Percentiles rank a stretch among this genome's conserved stretches.
phyloP scores from a whole-genome alignment of 2,888 invertebrate genomes.

The Nebria brevicollis region DNA sequence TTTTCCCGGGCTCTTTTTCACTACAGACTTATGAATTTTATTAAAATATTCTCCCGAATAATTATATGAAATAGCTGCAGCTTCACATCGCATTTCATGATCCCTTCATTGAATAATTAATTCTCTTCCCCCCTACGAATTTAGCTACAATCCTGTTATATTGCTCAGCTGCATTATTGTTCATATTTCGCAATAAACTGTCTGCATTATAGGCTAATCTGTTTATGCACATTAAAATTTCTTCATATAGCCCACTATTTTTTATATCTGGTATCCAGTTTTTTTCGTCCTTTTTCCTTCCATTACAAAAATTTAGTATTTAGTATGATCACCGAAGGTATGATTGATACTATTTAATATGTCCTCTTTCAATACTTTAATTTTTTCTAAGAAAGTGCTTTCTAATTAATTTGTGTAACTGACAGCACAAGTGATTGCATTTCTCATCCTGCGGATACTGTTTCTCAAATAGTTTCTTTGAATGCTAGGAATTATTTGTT shows the following conservation, averaged over 20 bases:
- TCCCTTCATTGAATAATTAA: slow-evolving; percentile 22
- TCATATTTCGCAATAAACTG: slow-evolving; percentile 24
- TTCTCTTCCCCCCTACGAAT: slow-evolving; percentile 22
- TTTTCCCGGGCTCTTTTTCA: slow-evolving; percentile 12
- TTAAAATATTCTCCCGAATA: background rate
- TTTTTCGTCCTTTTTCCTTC: slow-evolving; percentile 4
- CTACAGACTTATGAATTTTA: slow-evolving; percentile 10
- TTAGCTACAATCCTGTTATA: slow-evolving; percentile 20
- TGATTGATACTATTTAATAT: slow-evolving; percentile 20
- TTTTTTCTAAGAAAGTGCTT: background rate
- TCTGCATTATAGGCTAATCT: slow-evolving; percentile 22
- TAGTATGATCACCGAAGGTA: slow-evolving; percentile 17
- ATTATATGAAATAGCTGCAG: slow-evolving; percentile 21
- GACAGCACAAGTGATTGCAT: slow-evolving; percentile 15
- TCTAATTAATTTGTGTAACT: background rate
- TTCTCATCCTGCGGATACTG: slow-evolving; percentile 9
- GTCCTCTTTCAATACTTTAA: background rate
- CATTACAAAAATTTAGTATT: background rate
- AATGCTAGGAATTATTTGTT: background rate
- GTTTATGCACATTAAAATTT: slow-evolving; percentile 23
- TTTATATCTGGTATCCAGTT: background rate
- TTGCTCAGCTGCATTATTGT: background rate
- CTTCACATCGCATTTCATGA: slow-evolving; percentile 9
- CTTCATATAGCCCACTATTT: slow-evolving; percentile 10
- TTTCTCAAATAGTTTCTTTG: slow-evolving; percentile 8